These are phyloP conservation scores for Ginglymostoma cirratum DNA, from an alignment of 2,113 vertebrate species.

Conservation along the genomic window DNA sequence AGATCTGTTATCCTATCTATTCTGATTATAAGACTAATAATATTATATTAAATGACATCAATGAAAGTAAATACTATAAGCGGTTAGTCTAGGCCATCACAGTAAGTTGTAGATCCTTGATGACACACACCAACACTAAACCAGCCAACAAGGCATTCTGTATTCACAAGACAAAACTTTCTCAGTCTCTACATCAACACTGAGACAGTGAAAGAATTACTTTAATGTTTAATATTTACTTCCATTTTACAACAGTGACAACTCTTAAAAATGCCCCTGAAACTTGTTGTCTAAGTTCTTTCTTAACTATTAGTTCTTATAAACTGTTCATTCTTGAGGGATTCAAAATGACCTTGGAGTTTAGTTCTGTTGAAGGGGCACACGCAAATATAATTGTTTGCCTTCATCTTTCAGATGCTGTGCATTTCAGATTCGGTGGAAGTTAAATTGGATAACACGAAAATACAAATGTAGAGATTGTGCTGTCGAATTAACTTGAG, in stretches of 20 bases:
- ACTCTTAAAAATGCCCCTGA: not conserved
- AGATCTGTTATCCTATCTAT: not conserved
- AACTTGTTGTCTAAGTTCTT: too few species aligned
- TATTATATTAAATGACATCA: not conserved
- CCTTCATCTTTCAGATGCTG: not conserved
- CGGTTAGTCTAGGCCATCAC: not conserved
- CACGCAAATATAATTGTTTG: not conserved
- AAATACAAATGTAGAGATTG: too few species aligned
- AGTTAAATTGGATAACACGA: too few species aligned
- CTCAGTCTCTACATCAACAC: not conserved
- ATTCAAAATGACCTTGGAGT: not conserved
- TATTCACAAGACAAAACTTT: not conserved
- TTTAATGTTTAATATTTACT: not conserved
- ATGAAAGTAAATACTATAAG: not conserved
- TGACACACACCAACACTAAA: not conserved
- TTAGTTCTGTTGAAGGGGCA: not conserved
- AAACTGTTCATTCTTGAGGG: not conserved
- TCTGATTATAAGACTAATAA: not conserved
- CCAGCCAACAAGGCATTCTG: not conserved
- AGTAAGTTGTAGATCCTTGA: not conserved
- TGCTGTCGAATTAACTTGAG: too few species aligned
- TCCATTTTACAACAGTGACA: not conserved
- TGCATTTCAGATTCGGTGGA: too few species aligned
- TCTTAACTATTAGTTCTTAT: not conserved
- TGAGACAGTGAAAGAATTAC: not conserved